Evolutionary conservation across 2,113 vertebrate species (phyloP), one percentile per base, ranked within the genome.

Genomic region (Dicrurus megarhynchus): DNA sequence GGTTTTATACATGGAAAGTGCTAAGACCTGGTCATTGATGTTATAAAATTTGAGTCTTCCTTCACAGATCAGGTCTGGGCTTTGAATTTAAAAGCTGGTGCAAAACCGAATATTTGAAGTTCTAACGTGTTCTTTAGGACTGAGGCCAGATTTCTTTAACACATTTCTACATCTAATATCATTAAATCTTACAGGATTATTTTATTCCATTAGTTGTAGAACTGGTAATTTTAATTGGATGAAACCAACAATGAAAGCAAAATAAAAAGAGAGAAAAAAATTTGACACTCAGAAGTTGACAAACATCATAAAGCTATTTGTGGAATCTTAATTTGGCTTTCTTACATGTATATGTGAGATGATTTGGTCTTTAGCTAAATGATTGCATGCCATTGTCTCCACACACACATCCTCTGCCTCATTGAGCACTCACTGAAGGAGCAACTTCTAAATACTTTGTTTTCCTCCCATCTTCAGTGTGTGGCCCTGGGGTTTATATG

Each of bases 341-440:
- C 60, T 80, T 80, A 67, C 52, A 37, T 77, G 68, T 92, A 18
- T 90, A n/a, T 70, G 39, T 20, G 30, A 84, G 68, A 80, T 84
- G 21, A 80, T 89, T 39, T 76, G 47, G 41, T 89, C 52, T 63
- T 94, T 67, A 90, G 84, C 71, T 90, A n/a, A 67, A 70, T 79
- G 74, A 67, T 71, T 84, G 73, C 60, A 37, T 87, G 94, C 73
- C 63, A 15, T 70, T 84, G 89, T 92, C 42, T 63, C 39, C 59
- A 13, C 49, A 28, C 35, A 47, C 32, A 11, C 4, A 4, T 92
- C 41, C 12, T 75, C 74, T 75, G 89, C 87, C 61, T 95, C 91
- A 87, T 2, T 95, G 65, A 92, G 80, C 60, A 37, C 77, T 92
- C 52, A 37, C 61, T 95, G 80, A 90, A 84, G 83, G 60, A 96